These are phyloP conservation scores for Petaurus breviceps DNA, from an alignment of 2,113 vertebrate genomes.

Conservation along the genomic window DNA sequence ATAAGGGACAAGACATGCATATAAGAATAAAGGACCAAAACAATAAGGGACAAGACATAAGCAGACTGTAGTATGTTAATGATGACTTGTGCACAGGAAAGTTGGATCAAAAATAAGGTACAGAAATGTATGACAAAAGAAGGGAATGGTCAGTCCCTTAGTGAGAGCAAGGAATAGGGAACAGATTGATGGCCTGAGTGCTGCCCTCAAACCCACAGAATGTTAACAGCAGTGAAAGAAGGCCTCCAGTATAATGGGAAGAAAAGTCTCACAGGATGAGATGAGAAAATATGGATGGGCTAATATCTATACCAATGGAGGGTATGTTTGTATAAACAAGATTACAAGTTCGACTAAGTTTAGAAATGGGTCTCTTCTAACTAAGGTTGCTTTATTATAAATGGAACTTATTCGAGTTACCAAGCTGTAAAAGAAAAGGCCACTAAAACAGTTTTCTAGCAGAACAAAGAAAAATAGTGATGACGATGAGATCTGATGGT, in stretches of 20 bases:
- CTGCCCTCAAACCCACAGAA: neutral
- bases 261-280: neutral
- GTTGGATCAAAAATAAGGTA: neutral
- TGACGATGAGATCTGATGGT: neutral
- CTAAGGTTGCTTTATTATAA: constrained; percentile 13
- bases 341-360: neutral
- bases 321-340: neutral
- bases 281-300: neutral
- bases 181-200: neutral
- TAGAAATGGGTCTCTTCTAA: neutral
- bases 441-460: neutral
- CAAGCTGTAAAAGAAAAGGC: neutral
- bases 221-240: neutral
- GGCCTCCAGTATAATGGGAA: too few species aligned
- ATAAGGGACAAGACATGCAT: neutral
- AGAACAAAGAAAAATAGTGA: neutral
- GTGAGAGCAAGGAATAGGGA: too few species aligned
- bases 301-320: neutral
- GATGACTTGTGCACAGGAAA: neutral
- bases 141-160: neutral
- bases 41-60: neutral
- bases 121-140: neutral
- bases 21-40: too few species aligned
- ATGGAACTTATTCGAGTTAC: constrained; percentile 3
- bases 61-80: too few species aligned